Evolutionary conservation across 1,140 invertebrate genomes (phyloP), one percentile per base, ranked within the genome.

Genomic region (Campodea augens): DNA sequence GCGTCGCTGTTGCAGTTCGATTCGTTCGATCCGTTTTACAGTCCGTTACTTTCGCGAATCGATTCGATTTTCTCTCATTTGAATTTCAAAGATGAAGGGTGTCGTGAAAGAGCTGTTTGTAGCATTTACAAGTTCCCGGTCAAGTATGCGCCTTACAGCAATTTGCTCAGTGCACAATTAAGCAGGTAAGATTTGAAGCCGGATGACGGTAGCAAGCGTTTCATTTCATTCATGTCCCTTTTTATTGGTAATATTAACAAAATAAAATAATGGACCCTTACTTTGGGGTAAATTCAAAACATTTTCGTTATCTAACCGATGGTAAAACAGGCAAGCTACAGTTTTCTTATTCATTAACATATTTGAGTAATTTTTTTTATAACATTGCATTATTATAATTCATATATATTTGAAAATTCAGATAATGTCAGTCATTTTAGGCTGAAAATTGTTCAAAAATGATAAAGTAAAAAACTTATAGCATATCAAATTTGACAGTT

Each of bases 21-120:
- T 37, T 82, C 81, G 59, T 87, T 83, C 58, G 82, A 86, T 60
- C 81, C 82, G 1, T 86, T 86, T 62, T 88, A 86, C 57, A 84
- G 79, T 46, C 83, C 83, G 0, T 55, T 88, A 12, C 59, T 88
- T 2, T 85, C 81, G 0, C 62, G 81, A 4, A 65, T 88, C 25
- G 83, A 87, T 53, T 75, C 79, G 0, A 79, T 88, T 4, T 87
- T 86, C 55, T 77, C 74, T 15, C 74, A 83, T 51, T 62, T 86
- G 0, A 80, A 80, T 65, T 52, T 70, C 48, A 61, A 69, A 15
- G 72, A 67, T 2, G 81, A 85, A 57, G 64, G 66, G 0, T 87
- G 82, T 53, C 62, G 80, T n/a, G 80, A 86, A 53, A 73, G 80
- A 52, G 69, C 81, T 1, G 78, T 88, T 3, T 88, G 83, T 55